Percentiles rank a stretch among this genome's conserved stretches.
Conservation (phyloP, 64 coral and sea anemone genomes). For the Stichodactyla helianthus region DNA sequence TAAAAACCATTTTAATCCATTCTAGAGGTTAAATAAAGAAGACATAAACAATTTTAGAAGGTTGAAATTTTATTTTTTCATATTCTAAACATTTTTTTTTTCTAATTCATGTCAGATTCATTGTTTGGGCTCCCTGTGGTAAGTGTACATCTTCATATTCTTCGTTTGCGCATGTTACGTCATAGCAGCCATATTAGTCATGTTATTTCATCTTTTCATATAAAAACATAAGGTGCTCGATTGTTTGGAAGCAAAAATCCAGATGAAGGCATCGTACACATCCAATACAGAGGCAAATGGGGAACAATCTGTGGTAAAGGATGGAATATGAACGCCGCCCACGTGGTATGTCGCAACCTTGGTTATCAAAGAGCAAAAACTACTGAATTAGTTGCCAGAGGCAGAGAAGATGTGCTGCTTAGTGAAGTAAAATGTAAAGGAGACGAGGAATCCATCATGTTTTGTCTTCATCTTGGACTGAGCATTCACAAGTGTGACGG, state of each 20-base stretch:
- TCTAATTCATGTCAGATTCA: too few species aligned
- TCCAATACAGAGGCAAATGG: conserved; percentile 8
- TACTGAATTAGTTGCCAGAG: not conserved
- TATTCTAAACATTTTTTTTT: too few species aligned
- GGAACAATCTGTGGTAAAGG: not conserved
- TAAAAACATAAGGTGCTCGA: not conserved
- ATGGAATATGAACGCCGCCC: not conserved
- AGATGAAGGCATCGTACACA: not conserved
- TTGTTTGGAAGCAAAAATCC: not conserved
- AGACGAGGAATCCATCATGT: not conserved
- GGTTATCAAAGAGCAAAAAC: not conserved
- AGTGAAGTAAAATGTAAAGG: conserved; percentile 2
- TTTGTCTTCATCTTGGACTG: not conserved
- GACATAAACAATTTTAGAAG: too few species aligned
- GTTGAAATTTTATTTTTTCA: too few species aligned
- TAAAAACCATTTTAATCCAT: too few species aligned
- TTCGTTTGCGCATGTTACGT: not conserved
- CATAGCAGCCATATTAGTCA: not conserved
- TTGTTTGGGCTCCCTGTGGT: too few species aligned
- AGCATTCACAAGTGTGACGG: not conserved
- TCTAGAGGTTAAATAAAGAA: too few species aligned
- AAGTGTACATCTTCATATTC: too few species aligned
- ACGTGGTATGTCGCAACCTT: conserved; percentile 19
- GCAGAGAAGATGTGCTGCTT: not conserved
- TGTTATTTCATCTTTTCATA: too few species aligned